Evolutionary conservation across 2,113 vertebrate species (phyloP).

Genomic region (Dipodomys spectabilis): DNA sequence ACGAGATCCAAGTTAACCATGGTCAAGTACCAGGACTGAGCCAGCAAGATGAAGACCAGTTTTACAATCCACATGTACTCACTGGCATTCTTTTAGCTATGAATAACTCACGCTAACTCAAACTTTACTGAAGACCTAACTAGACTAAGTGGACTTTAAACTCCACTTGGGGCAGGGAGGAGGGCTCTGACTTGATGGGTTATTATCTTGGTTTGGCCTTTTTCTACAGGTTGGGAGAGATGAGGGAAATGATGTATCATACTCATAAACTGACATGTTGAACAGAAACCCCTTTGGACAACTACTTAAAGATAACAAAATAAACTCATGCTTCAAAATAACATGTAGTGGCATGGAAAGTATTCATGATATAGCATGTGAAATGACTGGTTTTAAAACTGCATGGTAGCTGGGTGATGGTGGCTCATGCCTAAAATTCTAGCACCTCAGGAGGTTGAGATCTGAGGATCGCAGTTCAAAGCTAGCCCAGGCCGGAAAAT

Average conservation of each 20-base stretch:
- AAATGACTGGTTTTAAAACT: not conserved
- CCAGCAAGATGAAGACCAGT: not conserved
- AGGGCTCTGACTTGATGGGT: not conserved
- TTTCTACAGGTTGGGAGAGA: not conserved
- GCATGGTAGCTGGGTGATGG: not conserved
- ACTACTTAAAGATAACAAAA: too few species aligned
- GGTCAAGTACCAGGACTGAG: not conserved
- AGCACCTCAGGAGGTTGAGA: too few species aligned
- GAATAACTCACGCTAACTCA: not conserved
- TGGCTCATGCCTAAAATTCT: too few species aligned
- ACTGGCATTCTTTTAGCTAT: not conserved
- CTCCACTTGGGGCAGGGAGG: not conserved
- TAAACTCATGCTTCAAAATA: not conserved
- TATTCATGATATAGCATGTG: conserved; percentile 18
- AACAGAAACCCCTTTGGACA: too few species aligned
- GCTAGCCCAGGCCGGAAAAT: too few species aligned
- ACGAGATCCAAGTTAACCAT: not conserved
- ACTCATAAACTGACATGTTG: too few species aligned
- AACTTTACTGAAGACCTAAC: not conserved
- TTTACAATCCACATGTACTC: not conserved
- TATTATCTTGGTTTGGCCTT: not conserved
- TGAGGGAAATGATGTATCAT: too few species aligned
- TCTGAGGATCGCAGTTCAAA: too few species aligned
- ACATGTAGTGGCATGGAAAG: not conserved
- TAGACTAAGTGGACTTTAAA: not conserved